Evolutionary conservation across 2,888 invertebrate genomes (phyloP), one percentile per base, ranked within the genome.

Genomic region (Epistrophella euchroma): DNA sequence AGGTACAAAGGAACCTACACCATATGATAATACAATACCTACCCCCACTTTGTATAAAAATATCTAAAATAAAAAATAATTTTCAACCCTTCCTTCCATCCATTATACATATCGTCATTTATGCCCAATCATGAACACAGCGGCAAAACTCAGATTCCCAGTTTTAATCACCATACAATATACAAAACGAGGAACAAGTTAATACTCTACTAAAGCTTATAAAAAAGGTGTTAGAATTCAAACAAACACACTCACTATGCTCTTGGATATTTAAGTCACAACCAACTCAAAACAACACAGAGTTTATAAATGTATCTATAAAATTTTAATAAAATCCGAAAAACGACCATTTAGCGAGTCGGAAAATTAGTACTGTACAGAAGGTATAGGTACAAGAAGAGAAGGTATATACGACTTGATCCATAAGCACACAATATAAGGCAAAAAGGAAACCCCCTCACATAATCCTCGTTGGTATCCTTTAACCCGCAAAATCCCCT

Each of bases 281-380:
- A 22, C 58, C 19, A 40, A 45, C 45, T 55, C n/a, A 28, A 35
- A 40, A 55, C 35, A 60, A 62, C 40, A 32, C 50, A 62, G 19
- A 25, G 28, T 17, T 3, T 40, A 60, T 60, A 60, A 60, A 60
- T 60, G 60, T 40, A 40, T 40, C 40, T 17, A 52, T 68, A 19
- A 86, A 81, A 74, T 82, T 86, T 86, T 86, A 86, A 86, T 86
- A 82, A 86, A 86, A 82, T 81, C 81, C 77, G 62, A 82, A 78
- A 60, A 86, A 82, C 82, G 86, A 82, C 82, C 86, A 82, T 86
- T 86, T 86, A 86, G 86, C 82, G 82, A 81, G 86, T 82, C 56
- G 82, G 71, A 82, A 76, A 86, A 86, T 86, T 86, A 86, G 82
- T 82, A 58, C 32, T 7, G 10, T 22, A 52, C 19, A 47, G 47